A percentile compares a stretch with the other conserved stretches of the same genome.
Conservation (phyloP, 2,797 vertebrate genomes). For the Ceyx erithaca region DNA sequence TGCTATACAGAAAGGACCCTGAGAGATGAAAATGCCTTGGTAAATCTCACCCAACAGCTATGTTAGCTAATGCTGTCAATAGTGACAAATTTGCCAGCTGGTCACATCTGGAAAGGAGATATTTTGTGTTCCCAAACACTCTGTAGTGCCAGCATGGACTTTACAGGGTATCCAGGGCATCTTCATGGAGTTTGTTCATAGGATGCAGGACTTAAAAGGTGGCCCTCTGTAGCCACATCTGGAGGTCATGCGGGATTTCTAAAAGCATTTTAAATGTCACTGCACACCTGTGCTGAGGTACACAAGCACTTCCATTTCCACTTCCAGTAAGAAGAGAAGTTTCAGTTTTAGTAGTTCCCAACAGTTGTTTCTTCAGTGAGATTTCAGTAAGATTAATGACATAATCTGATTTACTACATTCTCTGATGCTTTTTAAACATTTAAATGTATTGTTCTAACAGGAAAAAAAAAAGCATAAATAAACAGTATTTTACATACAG, state of each 20-base stretch:
- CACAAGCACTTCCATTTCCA: not conserved
- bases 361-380: not conserved
- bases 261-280: not conserved
- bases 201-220: not conserved
- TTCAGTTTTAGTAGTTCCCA: not conserved
- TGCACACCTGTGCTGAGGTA: not conserved
- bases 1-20: not conserved
- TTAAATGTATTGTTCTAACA: not conserved
- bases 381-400: not conserved
- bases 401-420: not conserved
- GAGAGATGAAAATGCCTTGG: not conserved
- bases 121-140: not conserved
- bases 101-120: not conserved
- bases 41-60: constrained; percentile 22
- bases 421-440: not conserved
- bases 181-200: not conserved
- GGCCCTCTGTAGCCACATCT: not conserved
- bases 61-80: not conserved
- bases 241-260: not conserved
- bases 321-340: not conserved
- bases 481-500: not conserved
- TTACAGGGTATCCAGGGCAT: not conserved
- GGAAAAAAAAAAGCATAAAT: not conserved
- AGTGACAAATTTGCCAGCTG: not conserved
- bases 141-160: not conserved